Evolutionary conservation across 2,888 invertebrate species (phyloP).

Genomic region (Eupelmus urozonus): DNA sequence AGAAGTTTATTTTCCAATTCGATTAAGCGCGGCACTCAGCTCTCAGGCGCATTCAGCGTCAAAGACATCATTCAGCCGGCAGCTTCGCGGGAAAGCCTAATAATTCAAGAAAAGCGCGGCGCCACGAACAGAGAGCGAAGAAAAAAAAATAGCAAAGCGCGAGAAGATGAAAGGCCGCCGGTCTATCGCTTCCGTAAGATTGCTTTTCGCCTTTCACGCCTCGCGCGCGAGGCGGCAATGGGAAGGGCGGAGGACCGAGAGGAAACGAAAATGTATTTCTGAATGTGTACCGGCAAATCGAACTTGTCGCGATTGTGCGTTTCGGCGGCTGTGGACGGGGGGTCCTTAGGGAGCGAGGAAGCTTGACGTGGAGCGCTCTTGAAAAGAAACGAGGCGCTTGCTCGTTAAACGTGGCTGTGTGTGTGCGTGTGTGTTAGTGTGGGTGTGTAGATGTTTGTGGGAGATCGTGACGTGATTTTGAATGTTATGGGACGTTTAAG

Average conservation of each 20-base stretch:
- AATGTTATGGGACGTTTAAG: not conserved
- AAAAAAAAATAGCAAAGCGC: constrained; percentile 25
- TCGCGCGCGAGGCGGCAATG: constrained; percentile 3
- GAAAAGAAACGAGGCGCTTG: constrained; percentile 6
- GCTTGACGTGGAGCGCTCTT: constrained; percentile 1
- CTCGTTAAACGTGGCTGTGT: constrained; percentile 36
- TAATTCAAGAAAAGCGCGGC: constrained; percentile 48
- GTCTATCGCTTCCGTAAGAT: constrained; percentile 62
- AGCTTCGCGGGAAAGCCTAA: constrained; percentile 43
- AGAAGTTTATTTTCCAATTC: constrained; percentile 42
- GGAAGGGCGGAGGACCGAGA: constrained; percentile 37
- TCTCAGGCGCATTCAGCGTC: constrained; percentile 6
- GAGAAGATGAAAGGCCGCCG: constrained; percentile 53
- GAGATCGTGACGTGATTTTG: constrained; percentile 1
- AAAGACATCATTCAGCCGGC: constrained; percentile 9
- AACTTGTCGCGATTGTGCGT: constrained; percentile 67
- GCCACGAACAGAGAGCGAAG: not conserved
- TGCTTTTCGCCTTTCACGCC: constrained; percentile 68
- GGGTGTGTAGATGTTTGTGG: not conserved
- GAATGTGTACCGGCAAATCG: constrained; percentile 71
- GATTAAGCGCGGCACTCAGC: constrained; percentile 32
- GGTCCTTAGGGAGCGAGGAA: not conserved
- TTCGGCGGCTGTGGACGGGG: constrained; percentile 22
- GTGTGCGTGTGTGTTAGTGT: not conserved
- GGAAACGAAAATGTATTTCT: constrained; percentile 72